Conservation (phyloP, 2,888 invertebrate genomes). For the Rapana venosa region DNA sequence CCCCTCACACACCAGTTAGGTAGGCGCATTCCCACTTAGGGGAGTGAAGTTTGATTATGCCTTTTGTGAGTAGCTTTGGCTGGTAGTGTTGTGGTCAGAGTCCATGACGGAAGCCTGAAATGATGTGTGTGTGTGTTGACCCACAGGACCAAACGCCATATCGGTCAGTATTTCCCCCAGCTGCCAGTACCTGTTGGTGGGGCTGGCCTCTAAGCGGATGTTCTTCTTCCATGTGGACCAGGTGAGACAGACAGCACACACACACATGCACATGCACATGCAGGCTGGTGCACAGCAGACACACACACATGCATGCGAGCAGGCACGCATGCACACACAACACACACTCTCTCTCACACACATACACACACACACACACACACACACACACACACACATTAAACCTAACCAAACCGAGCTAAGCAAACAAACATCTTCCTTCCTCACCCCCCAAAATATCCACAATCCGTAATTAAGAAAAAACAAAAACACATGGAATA, state of each 20-base stretch:
- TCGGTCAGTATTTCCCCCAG: slow-evolving; percentile 92
- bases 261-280: not conserved
- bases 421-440: not conserved
- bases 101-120: too few relatives aligned
- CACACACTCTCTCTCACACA: not conserved
- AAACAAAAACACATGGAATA: too few relatives aligned
- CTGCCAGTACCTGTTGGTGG: slow-evolving; percentile 88
- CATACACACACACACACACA: not conserved
- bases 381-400: slow-evolving; percentile 6
- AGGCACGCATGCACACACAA: not conserved
- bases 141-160: slow-evolving; percentile 86
- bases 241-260: slow-evolving; percentile 63
- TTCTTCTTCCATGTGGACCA: slow-evolving; percentile 66
- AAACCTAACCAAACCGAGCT: not conserved
- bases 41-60: too few relatives aligned
- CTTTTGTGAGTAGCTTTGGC: too few relatives aligned
- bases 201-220: slow-evolving; percentile 82
- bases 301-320: not conserved
- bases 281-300: too few relatives aligned
- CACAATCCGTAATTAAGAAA: too few relatives aligned
- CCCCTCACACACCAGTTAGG: too few relatives aligned
- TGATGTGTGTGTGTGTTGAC: slow-evolving; percentile 1
- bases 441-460: too few relatives aligned
- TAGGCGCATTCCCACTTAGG: too few relatives aligned
- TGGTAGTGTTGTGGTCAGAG: too few relatives aligned